Percentiles rank a stretch among this genome's conserved stretches.
Evolutionary conservation across 2,797 vertebrate species (phyloP).

Genomic region (Myoxocephalus aenaeus): DNA sequence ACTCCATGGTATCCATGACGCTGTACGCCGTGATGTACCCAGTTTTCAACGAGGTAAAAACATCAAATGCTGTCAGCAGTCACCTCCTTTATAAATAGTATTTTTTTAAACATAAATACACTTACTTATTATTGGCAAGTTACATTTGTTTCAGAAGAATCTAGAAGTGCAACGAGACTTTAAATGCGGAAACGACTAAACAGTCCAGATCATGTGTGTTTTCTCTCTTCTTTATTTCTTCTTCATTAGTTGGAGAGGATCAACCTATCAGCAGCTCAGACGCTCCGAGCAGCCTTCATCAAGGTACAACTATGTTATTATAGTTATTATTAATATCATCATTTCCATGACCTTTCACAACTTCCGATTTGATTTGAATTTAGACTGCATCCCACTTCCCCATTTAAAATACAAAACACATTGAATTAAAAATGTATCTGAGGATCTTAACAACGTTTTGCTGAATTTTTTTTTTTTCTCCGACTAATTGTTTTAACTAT

Average conservation of each 20-base stretch:
- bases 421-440: not conserved
- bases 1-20: constrained; percentile 99
- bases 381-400: not conserved
- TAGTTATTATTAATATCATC: too few relatives aligned
- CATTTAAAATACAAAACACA: not conserved
- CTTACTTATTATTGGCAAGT: not conserved
- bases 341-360: not conserved
- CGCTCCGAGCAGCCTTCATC: constrained; percentile 97
- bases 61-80: too few relatives aligned
- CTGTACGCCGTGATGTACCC: constrained; percentile 99
- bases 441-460: not conserved
- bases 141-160: not conserved
- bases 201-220: not conserved
- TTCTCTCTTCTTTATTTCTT: constrained; percentile 10
- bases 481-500: not conserved
- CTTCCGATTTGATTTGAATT: not conserved
- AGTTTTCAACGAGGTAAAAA: constrained; percentile 95
- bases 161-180: too few relatives aligned
- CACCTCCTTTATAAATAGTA: too few relatives aligned
- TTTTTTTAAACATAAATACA: too few relatives aligned
- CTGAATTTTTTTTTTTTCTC: not conserved
- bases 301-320: constrained; percentile 85
- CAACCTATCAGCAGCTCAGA: constrained; percentile 98
- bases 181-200: not conserved
- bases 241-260: constrained; percentile 93